These are phyloP conservation scores for Crepidodera aurea DNA, from an alignment of 2,888 invertebrate species.

Conservation along the genomic window DNA sequence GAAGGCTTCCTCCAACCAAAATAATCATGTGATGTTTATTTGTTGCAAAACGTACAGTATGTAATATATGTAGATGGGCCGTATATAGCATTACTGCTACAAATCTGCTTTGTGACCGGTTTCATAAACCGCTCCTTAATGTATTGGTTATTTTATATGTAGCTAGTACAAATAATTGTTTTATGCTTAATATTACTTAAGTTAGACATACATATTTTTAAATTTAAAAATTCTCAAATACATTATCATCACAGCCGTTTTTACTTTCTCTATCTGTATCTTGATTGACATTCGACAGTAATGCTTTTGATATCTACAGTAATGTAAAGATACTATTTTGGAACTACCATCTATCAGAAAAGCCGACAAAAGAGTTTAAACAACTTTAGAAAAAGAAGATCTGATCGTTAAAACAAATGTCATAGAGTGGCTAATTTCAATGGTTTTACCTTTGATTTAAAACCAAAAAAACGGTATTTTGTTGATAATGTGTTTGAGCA, in stretches of 20 bases:
- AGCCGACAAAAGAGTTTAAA: too few species aligned
- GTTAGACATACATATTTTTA: conserved; percentile 2
- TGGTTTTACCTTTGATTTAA: too few species aligned
- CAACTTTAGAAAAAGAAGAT: too few species aligned
- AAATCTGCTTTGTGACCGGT: neutral
- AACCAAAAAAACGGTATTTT: too few species aligned
- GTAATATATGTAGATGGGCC: conserved; percentile 19
- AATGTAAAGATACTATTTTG: too few species aligned
- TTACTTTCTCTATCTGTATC: too few species aligned
- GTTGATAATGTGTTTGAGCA: conserved; percentile 4
- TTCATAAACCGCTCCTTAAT: conserved; percentile 7
- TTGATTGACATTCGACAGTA: too few species aligned
- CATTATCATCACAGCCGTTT: neutral
- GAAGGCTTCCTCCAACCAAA: conserved; percentile 54
- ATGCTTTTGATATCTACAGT: too few species aligned
- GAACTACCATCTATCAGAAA: too few species aligned
- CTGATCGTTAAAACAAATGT: too few species aligned
- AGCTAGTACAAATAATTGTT: neutral
- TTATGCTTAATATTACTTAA: conserved; percentile 8
- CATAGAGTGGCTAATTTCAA: too few species aligned
- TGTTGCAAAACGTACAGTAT: conserved; percentile 43
- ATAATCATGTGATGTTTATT: conserved; percentile 50
- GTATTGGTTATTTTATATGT: conserved; percentile 4
- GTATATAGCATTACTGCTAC: conserved; percentile 5
- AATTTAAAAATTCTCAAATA: conserved; percentile 11